Conservation (phyloP, 2,888 invertebrate genomes). For the Apamea anceps region DNA sequence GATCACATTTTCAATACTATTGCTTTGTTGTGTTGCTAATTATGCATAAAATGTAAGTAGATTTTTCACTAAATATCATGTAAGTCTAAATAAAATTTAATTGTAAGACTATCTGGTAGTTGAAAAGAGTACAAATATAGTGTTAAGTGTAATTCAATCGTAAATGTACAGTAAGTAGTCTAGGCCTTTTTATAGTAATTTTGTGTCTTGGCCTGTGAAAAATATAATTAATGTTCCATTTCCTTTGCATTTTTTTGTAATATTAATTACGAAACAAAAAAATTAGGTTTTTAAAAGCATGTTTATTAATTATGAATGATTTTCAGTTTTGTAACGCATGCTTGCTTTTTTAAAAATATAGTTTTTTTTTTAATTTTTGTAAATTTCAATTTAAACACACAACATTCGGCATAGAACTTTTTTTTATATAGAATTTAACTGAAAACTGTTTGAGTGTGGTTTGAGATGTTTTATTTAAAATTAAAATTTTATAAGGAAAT, state of each 20-base stretch:
- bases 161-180: slow-evolving; percentile 22
- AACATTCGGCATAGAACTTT: neutral
- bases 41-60: slow-evolving; percentile 3
- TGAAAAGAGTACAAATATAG: slow-evolving; percentile 72
- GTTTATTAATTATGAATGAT: neutral
- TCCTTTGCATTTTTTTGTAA: slow-evolving; percentile 8
- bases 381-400: neutral
- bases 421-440: neutral
- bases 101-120: slow-evolving; percentile 46
- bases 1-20: neutral
- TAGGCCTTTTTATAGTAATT: neutral
- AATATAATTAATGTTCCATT: slow-evolving; percentile 1
- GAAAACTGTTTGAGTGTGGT: neutral
- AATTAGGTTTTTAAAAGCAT: neutral
- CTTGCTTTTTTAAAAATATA: neutral
- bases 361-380: neutral
- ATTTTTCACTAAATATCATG: slow-evolving; percentile 22
- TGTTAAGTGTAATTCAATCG: slow-evolving; percentile 45
- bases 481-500: neutral
- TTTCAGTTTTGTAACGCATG: neutral
- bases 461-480: neutral
- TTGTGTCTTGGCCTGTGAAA: slow-evolving; percentile 3
- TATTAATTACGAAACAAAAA: neutral
- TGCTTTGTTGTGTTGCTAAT: slow-evolving; percentile 9
- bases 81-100: slow-evolving; percentile 30